Evolutionary conservation across 2,113 vertebrate genomes (phyloP), one percentile per base, ranked within the genome.

Genomic region (Paedocypris sp.): DNA sequence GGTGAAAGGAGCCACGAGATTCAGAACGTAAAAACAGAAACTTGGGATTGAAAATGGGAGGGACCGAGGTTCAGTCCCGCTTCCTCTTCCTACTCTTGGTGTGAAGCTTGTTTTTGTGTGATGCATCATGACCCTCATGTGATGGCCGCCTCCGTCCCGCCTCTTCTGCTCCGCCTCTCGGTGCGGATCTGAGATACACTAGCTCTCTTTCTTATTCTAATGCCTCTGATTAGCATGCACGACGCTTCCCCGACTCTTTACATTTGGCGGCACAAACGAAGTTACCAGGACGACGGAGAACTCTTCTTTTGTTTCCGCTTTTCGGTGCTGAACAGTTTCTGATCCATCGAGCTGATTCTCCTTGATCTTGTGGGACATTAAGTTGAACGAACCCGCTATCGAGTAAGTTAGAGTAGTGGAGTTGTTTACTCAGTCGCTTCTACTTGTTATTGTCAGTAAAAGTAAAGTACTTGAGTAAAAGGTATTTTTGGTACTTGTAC

Each of bases 41-140:
- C 19, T 35, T 22, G 16, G 15, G 19, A 18, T 20, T 32, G 35
- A 54, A 26, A 61, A 61, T 61, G 33, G 9, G 28, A 25, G 15
- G 20, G 51, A 16, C 31, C n/a, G 19, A 48, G 39, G 38, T 32
- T 59, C 12, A 13, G 20, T 46, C 31, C 49, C 25, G 13, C 12
- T 49, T 15, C 19, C 23, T 20, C 12, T 23, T 61, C 41, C 26
- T 57, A 39, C 42, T 42, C 26, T 38, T 10, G 39, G 46, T 43
- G 15, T 22, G 8, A 20, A 54, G 42, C 31, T 54, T 26, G 47
- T 67, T 57, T 36, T 38, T 11, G 60, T 45, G 72, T 69, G 72
- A 70, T 31, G 63, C 68, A 26, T 69, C 67, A 80, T 80, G 78
- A 85, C 82, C 70, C 71, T 86, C 85, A 85, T 79, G 80, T 82